A percentile compares a stretch with the other conserved stretches of the same genome.
phyloP scores from a whole-genome alignment of 2,797 vertebrate species.

The Ptychobarbus kaznakovi region DNA sequence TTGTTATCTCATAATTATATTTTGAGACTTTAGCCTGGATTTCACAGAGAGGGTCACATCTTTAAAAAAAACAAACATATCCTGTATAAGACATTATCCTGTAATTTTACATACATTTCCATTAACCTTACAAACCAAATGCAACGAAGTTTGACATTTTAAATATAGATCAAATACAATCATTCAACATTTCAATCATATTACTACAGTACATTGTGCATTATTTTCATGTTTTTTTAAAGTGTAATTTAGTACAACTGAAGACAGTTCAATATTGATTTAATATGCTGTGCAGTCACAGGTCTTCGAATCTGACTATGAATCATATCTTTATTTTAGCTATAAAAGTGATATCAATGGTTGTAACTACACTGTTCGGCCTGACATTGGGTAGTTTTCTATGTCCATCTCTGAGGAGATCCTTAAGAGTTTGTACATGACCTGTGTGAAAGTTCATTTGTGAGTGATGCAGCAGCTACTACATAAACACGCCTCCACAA shows the following conservation, averaged over 20 bases:
- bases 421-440: not conserved
- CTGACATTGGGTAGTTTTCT: not conserved
- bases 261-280: not conserved
- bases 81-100: too few species aligned
- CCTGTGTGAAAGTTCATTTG: not conserved
- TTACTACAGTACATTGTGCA: not conserved
- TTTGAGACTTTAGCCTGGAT: too few species aligned
- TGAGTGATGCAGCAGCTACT: not conserved
- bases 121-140: too few species aligned
- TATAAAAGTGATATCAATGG: not conserved
- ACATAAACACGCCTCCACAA: slow-evolving; percentile 38
- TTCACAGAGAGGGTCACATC: too few species aligned
- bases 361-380: not conserved
- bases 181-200: not conserved
- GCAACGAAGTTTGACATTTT: too few species aligned
- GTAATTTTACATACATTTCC: too few species aligned
- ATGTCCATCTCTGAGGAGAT: not conserved
- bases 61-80: too few species aligned
- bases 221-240: not conserved
- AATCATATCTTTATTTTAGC: not conserved
- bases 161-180: not conserved
- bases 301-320: not conserved
- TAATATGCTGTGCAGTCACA: not conserved
- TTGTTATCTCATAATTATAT: too few species aligned
- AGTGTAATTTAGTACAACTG: not conserved